These are phyloP conservation scores for Pica pica DNA, from an alignment of 2,113 vertebrate genomes.

Conservation along the genomic window DNA sequence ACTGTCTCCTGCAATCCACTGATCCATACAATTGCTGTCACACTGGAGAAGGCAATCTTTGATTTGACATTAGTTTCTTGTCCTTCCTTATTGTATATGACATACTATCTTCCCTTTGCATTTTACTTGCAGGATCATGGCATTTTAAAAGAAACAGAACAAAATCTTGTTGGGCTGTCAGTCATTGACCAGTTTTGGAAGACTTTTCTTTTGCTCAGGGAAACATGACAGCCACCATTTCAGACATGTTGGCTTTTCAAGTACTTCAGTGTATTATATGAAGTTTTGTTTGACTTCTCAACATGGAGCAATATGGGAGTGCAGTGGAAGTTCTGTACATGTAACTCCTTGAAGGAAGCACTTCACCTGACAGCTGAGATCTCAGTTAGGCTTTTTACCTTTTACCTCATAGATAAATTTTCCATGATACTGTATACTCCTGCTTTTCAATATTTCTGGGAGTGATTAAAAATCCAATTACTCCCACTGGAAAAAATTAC, in stretches of 20 bases:
- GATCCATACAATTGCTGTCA: slow-evolving; percentile 28
- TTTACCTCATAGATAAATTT: not conserved
- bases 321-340: not conserved
- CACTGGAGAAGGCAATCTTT: slow-evolving; percentile 23
- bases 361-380: not conserved
- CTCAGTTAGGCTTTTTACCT: not conserved
- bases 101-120: not conserved
- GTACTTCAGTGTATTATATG: not conserved
- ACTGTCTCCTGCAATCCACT: not conserved
- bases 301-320: not conserved
- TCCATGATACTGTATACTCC: not conserved
- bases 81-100: slow-evolving; percentile 13
- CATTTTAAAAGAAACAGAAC: slow-evolving; percentile 28
- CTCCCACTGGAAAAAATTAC: not conserved
- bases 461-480: not conserved
- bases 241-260: not conserved
- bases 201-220: not conserved
- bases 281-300: not conserved
- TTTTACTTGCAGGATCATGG: not conserved
- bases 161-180: not conserved
- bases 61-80: slow-evolving; percentile 29
- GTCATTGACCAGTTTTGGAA: not conserved
- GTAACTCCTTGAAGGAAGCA: not conserved
- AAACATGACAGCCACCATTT: not conserved
- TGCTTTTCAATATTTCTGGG: not conserved